phyloP scores from a whole-genome alignment of 2,113 vertebrate genomes.

The Crotalus horridus region DNA sequence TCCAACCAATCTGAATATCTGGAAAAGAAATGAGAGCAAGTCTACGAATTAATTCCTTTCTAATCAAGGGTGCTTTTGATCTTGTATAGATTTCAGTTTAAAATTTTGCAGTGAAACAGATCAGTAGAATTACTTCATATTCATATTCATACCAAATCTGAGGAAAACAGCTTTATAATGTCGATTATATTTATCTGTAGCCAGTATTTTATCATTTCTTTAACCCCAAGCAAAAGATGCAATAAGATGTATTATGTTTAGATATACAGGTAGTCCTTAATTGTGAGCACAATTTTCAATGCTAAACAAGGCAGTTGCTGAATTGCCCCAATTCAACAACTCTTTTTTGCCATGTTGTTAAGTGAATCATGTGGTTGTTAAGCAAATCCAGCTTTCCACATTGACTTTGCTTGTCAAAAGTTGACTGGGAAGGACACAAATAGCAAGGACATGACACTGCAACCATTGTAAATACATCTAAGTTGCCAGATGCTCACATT shows the following conservation, averaged over 20 bases:
- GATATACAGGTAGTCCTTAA: not conserved
- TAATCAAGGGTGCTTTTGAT: not conserved
- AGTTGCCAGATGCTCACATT: not conserved
- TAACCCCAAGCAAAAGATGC: conserved; percentile 1
- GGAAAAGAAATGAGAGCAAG: not conserved
- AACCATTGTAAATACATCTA: not conserved
- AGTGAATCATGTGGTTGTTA: not conserved
- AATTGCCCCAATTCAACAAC: not conserved
- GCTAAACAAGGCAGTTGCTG: not conserved
- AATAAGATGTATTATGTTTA: not conserved
- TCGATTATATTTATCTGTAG: not conserved
- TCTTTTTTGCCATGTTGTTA: not conserved
- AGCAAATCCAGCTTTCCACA: not conserved
- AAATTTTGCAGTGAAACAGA: not conserved
- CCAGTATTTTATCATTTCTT: not conserved
- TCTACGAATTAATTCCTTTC: not conserved
- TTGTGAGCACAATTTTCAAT: not conserved
- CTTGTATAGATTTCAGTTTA: not conserved
- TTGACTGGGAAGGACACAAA: not conserved
- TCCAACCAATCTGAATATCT: not conserved
- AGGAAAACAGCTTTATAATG: not conserved
- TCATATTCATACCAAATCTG: not conserved
- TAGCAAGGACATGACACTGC: not conserved
- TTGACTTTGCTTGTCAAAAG: not conserved
- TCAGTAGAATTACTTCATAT: not conserved